Percentiles rank a stretch among this genome's conserved stretches.
Conservation (phyloP, 2,797 vertebrate species). For the Adrianichthys oophorus region DNA sequence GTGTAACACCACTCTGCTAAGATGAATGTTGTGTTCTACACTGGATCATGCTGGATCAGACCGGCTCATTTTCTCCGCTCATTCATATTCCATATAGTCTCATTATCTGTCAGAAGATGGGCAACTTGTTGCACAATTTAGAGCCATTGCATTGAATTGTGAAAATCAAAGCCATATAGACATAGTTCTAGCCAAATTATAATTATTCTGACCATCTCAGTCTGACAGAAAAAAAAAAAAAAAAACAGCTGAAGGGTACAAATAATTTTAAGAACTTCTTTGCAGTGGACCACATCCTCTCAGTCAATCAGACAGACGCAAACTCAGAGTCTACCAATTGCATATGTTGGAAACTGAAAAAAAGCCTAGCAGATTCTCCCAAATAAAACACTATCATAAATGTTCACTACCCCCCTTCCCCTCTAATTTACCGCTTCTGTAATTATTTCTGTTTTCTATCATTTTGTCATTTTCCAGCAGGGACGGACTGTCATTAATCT, state of each 20-base stretch:
- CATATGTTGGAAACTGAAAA: conserved; percentile 23
- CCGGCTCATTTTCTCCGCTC: not conserved
- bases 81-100: conserved; percentile 40
- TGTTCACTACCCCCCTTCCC: not conserved
- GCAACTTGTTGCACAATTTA: conserved; percentile 42
- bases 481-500: conserved; percentile 32
- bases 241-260: conserved; percentile 68
- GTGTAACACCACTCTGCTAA: conserved; percentile 46
- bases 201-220: conserved; percentile 37
- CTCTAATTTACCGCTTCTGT: conserved; percentile 18
- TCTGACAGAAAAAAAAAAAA: conserved; percentile 41
- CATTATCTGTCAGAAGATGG: conserved; percentile 43
- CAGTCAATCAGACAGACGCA: conserved; percentile 31
- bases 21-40: conserved; percentile 37
- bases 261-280: conserved; percentile 66
- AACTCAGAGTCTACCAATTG: conserved; percentile 38
- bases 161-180: conserved; percentile 53
- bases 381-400: not conserved
- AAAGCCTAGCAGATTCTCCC: not conserved
- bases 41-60: conserved; percentile 28
- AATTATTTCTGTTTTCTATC: conserved; percentile 30
- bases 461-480: conserved; percentile 33
- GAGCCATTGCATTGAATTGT: conserved; percentile 35
- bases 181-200: conserved; percentile 55
- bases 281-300: conserved; percentile 38